phyloP scores from a whole-genome alignment of 2,797 vertebrate species.

The Dryobates pubescens region DNA sequence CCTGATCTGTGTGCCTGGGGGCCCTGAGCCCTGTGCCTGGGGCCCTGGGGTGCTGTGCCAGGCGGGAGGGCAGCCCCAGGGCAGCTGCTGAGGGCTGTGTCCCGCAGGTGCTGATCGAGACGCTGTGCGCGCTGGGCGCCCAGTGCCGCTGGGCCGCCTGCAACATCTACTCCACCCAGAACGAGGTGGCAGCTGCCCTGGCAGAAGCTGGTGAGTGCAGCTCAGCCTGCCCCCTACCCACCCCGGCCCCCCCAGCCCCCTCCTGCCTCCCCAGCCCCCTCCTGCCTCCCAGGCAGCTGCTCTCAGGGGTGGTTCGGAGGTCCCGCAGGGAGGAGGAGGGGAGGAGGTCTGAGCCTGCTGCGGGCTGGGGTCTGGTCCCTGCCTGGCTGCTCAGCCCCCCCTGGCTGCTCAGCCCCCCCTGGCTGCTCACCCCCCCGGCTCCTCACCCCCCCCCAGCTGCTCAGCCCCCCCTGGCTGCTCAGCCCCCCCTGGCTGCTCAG shows the following conservation, averaged over 20 bases:
- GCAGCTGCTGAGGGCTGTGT: background rate
- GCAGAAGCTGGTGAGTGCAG: constrained; percentile 88
- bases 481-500: no score
- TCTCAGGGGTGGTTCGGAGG: background rate
- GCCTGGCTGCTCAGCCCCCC: background rate
- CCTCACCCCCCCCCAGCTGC: no score
- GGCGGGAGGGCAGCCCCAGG: background rate
- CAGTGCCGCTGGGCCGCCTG: constrained; percentile 99
- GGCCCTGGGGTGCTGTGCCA: no score
- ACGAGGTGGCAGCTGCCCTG: constrained; percentile 94
- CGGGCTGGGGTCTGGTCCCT: background rate
- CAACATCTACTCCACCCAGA: constrained; percentile 98
- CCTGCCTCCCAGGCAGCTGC: accelerated
- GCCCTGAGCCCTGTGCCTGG: no score
- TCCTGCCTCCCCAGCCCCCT: background rate
- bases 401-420: no score
- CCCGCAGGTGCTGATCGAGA: constrained; percentile 93
- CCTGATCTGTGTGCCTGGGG: no score
- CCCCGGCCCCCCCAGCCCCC: background rate
- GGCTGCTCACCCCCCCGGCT: no score
- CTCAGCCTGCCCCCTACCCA: background rate
- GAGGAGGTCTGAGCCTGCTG: background rate
- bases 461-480: no score
- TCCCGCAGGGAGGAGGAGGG: background rate
- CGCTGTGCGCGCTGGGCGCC: constrained; percentile 93